Conservation (phyloP, 2,797 vertebrate genomes). For the Cirrhinus mrigala region DNA sequence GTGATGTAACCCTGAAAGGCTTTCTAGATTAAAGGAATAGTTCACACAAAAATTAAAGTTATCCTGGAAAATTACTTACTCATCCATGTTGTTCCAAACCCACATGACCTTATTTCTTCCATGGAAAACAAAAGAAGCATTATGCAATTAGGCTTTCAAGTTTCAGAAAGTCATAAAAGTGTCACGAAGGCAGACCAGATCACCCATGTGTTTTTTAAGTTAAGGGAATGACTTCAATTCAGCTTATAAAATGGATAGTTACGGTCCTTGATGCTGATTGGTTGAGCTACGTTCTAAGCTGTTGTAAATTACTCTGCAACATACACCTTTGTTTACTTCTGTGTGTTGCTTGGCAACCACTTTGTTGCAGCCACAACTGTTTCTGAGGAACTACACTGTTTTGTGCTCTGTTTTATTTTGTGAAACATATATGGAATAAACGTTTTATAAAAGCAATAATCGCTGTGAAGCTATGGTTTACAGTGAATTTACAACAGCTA, state of each 20-base stretch:
- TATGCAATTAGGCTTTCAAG: neutral
- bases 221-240: neutral
- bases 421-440: too few species aligned
- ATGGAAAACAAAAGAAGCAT: conserved; percentile 9
- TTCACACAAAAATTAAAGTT: neutral
- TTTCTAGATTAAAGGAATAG: conserved; percentile 8
- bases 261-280: too few species aligned
- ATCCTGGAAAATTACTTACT: neutral
- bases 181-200: neutral
- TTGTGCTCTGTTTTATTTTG: too few species aligned
- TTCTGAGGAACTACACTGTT: too few species aligned
- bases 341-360: too few species aligned
- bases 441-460: too few species aligned
- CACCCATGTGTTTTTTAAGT: neutral
- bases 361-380: too few species aligned
- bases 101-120: conserved; percentile 10
- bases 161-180: neutral
- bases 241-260: neutral
- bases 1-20: neutral
- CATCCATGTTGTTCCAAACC: conserved; percentile 9
- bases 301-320: too few species aligned
- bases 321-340: too few species aligned
- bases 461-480: too few species aligned
- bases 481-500: too few species aligned
- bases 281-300: too few species aligned